phyloP scores from a whole-genome alignment of 1,140 invertebrate species.

The Chionoecetes opilio region DNA sequence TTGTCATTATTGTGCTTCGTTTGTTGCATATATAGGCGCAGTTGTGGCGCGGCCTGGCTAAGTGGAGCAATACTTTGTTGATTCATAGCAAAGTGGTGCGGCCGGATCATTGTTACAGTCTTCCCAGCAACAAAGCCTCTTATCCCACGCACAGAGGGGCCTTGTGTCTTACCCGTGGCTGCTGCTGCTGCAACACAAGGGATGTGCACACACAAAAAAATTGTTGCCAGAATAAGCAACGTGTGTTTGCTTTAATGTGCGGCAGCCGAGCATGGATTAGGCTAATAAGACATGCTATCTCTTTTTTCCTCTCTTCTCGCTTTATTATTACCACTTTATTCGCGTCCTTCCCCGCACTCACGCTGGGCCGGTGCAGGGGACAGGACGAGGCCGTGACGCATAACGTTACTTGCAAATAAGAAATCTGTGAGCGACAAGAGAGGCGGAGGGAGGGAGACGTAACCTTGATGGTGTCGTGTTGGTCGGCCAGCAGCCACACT shows the following conservation, averaged over 20 bases:
- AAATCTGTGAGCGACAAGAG: neutral
- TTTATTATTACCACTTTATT: neutral
- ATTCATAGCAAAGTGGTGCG: neutral
- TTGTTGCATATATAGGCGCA: neutral
- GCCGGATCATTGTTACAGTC: neutral
- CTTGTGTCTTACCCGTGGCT: neutral
- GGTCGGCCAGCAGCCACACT: neutral
- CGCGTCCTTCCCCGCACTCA: neutral
- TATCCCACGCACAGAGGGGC: neutral
- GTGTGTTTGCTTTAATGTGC: slow-evolving; percentile 1
- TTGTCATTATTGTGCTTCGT: no score
- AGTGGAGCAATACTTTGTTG: no score
- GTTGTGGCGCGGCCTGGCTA: neutral
- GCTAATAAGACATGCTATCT: neutral
- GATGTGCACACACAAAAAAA: neutral
- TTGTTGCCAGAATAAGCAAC: neutral
- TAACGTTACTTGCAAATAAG: slow-evolving; percentile 5
- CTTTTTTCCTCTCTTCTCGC: neutral
- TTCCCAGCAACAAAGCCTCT: neutral
- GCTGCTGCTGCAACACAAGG: neutral
- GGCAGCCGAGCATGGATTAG: neutral
- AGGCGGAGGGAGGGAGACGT: neutral
- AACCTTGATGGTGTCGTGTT: neutral
- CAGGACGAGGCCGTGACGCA: neutral
- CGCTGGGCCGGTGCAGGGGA: neutral